These are phyloP conservation scores for Promerops cafer DNA, from an alignment of 2,113 vertebrate species.

Conservation along the genomic window DNA sequence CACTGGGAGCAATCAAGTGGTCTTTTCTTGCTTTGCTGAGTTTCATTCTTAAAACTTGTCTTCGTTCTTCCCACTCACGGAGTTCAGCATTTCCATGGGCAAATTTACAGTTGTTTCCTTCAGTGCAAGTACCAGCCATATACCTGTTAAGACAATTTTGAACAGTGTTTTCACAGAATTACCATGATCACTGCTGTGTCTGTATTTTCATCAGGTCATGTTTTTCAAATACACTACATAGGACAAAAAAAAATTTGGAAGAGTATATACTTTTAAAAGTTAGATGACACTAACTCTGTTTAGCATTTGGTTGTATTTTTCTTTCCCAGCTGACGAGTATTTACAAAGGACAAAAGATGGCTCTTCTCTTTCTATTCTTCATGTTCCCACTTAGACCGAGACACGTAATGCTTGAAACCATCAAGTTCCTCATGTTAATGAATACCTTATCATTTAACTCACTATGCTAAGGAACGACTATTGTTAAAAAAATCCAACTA, in stretches of 20 bases:
- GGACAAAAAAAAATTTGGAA: background rate
- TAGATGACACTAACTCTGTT: background rate
- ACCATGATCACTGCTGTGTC: background rate
- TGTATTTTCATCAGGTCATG: background rate
- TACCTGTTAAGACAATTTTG: slow-evolving; percentile 73
- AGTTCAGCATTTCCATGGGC: slow-evolving; percentile 93
- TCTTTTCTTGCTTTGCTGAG: slow-evolving; percentile 96
- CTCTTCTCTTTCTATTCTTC: background rate
- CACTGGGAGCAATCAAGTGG: slow-evolving; percentile 95
- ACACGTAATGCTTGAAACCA: background rate
- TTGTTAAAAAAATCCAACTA: background rate
- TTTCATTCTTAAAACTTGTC: slow-evolving; percentile 93
- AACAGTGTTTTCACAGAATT: background rate
- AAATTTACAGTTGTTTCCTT: slow-evolving; percentile 87
- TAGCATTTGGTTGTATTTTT: background rate
- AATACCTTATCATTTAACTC: background rate
- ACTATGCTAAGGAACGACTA: background rate
- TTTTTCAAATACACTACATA: background rate
- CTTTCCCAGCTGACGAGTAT: background rate
- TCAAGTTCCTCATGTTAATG: background rate
- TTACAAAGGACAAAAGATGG: background rate
- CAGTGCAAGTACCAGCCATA: slow-evolving; percentile 82
- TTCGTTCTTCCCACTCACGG: slow-evolving; percentile 90
- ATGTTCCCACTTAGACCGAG: background rate
- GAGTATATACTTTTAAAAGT: background rate